Percentiles rank a stretch among this genome's conserved stretches.
These are phyloP conservation scores for Misgurnus anguillicaudatus DNA, from an alignment of 2,113 vertebrate genomes.

Conservation along the genomic window DNA sequence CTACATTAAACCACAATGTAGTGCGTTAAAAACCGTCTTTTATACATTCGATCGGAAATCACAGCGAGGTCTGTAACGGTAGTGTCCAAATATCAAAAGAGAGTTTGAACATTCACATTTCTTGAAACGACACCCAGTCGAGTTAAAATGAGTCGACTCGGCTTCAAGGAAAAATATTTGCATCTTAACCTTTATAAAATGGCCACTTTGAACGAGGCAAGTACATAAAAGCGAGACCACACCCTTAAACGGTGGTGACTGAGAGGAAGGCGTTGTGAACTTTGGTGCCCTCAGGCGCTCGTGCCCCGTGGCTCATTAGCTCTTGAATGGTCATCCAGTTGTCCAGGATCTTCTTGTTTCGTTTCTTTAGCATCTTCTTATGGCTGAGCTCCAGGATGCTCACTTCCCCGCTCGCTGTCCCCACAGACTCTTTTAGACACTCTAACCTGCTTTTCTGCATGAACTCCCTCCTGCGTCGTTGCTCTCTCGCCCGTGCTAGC, in stretches of 20 bases:
- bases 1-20: slow-evolving; percentile 7
- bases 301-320: slow-evolving; percentile 94
- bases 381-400: slow-evolving; percentile 96
- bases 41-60: slow-evolving; percentile 30
- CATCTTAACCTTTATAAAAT: slow-evolving; percentile 74
- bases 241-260: slow-evolving; percentile 89
- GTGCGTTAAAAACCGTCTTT: slow-evolving; percentile 2
- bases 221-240: slow-evolving; percentile 47
- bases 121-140: not conserved
- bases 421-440: slow-evolving; percentile 86
- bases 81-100: slow-evolving; percentile 37
- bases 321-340: slow-evolving; percentile 99
- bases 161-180: slow-evolving; percentile 87
- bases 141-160: slow-evolving; percentile 45
- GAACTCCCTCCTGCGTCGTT: slow-evolving; percentile 89
- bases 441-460: slow-evolving; percentile 94
- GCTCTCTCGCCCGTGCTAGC: slow-evolving; percentile 88
- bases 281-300: slow-evolving; percentile 88
- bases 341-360: slow-evolving; percentile 97
- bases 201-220: slow-evolving; percentile 92
- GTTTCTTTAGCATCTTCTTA: slow-evolving; percentile 98
- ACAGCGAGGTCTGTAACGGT: slow-evolving; percentile 35
- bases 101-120: slow-evolving; percentile 40
- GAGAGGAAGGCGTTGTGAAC: slow-evolving; percentile 95
- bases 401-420: slow-evolving; percentile 88